Evolutionary conservation across 2,113 vertebrate genomes (phyloP).

Genomic region (Oncorhynchus kisutch): DNA sequence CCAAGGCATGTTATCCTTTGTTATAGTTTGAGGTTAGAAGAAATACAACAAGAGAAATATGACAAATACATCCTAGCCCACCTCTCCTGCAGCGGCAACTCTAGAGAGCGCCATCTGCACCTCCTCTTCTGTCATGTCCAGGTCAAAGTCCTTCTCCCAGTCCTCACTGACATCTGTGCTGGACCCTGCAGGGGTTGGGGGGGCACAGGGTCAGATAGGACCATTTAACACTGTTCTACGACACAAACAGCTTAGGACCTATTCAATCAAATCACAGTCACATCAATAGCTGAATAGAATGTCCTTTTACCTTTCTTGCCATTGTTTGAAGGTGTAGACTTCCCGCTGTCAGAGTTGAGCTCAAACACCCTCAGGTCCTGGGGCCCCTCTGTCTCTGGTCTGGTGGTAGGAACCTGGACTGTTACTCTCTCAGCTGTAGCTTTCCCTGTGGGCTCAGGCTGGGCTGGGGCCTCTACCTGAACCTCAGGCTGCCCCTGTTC

Average conservation of each 20-base stretch:
- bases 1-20: too few relatives aligned
- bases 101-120: slow-evolving; percentile 91
- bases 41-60: too few relatives aligned
- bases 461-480: slow-evolving; percentile 25
- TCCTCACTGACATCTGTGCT: slow-evolving; percentile 97
- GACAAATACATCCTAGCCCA: slow-evolving; percentile 35
- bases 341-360: slow-evolving; percentile 96
- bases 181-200: slow-evolving; percentile 76
- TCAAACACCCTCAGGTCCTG: slow-evolving; percentile 93
- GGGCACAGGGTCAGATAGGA: background rate
- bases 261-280: background rate
- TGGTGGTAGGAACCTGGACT: slow-evolving; percentile 40
- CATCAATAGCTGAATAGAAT: background rate
- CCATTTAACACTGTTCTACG: background rate
- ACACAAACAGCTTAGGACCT: background rate
- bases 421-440: slow-evolving; percentile 19
- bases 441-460: slow-evolving; percentile 13
- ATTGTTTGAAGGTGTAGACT: slow-evolving; percentile 96
- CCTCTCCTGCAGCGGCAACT: slow-evolving; percentile 86
- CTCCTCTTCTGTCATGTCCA: slow-evolving; percentile 99
- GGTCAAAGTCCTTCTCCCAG: slow-evolving; percentile 98
- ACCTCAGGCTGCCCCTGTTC: background rate
- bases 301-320: slow-evolving; percentile 89
- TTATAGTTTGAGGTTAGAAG: too few relatives aligned
- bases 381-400: slow-evolving; percentile 79